Conservation (phyloP, 2,888 invertebrate genomes). For the Amiota minor region DNA sequence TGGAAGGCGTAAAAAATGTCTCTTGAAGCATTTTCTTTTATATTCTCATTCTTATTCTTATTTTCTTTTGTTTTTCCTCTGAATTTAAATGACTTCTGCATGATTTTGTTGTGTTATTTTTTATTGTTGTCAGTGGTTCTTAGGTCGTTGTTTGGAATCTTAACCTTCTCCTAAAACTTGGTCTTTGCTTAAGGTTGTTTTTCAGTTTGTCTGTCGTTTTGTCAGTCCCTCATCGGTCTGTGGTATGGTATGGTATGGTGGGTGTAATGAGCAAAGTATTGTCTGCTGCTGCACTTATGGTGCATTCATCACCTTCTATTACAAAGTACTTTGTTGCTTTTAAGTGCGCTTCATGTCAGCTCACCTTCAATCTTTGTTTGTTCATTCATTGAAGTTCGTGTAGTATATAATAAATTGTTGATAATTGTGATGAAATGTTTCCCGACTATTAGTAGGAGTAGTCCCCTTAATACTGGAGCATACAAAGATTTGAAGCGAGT, state of each 20-base stretch:
- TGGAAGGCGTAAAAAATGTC: neutral
- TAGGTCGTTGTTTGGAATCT: no score
- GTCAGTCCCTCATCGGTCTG: neutral
- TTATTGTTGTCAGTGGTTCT: no score
- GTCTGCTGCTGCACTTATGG: neutral
- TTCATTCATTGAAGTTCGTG: no score
- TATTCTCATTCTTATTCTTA: no score
- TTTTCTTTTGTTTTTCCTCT: neutral
- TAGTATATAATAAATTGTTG: no score
- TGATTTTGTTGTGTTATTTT: constrained; percentile 6
- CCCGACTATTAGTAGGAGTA: no score
- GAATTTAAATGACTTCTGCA: constrained; percentile 16
- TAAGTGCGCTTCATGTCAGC: neutral
- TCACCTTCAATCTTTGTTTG: neutral
- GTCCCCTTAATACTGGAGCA: no score
- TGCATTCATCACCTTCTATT: neutral
- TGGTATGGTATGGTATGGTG: neutral
- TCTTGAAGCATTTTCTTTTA: constrained; percentile 1
- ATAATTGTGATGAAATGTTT: no score
- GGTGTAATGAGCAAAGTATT: neutral
- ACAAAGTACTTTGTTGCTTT: neutral
- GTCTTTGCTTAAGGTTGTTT: no score
- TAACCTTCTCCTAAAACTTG: no score
- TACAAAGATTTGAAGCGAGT: no score
- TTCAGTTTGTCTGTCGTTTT: neutral